Conservation (phyloP, 2,113 vertebrate genomes). For the Nannobrachium achirus region DNA sequence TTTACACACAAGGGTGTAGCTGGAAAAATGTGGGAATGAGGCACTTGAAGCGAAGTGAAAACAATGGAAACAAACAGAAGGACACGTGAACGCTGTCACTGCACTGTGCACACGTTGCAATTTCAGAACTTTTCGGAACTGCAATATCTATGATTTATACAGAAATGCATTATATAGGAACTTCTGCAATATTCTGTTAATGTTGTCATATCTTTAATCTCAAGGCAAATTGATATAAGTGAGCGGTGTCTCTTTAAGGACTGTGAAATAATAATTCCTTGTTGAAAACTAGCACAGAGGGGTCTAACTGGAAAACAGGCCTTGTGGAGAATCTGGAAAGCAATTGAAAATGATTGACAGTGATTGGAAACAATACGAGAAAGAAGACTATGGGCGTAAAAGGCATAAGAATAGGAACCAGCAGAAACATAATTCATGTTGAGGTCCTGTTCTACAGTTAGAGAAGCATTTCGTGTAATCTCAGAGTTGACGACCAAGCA, state of each 20-base stretch:
- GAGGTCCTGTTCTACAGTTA: too few relatives aligned
- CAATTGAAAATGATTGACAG: too few relatives aligned
- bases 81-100: constrained; percentile 3
- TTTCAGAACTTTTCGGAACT: constrained; percentile 7
- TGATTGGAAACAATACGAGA: too few relatives aligned
- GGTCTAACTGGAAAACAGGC: too few relatives aligned
- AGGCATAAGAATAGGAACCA: too few relatives aligned
- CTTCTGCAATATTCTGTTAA: constrained; percentile 7
- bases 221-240: constrained; percentile 31
- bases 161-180: constrained; percentile 3
- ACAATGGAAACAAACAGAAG: constrained; percentile 50
- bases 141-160: not conserved
- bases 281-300: too few relatives aligned
- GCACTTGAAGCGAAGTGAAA: constrained; percentile 49
- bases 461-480: too few relatives aligned
- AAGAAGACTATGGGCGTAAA: too few relatives aligned
- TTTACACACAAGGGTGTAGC: constrained; percentile 62
- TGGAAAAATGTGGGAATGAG: constrained; percentile 56
- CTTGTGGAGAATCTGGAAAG: too few relatives aligned
- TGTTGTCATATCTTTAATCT: constrained; percentile 16
- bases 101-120: not conserved
- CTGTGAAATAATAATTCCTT: too few relatives aligned
- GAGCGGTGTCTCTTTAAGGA: constrained; percentile 29
- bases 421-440: too few relatives aligned
- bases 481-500: too few relatives aligned